Base-by-base conservation (phyloP, 2,888 invertebrate species). In the Willowsia nigromaculata region DNA sequence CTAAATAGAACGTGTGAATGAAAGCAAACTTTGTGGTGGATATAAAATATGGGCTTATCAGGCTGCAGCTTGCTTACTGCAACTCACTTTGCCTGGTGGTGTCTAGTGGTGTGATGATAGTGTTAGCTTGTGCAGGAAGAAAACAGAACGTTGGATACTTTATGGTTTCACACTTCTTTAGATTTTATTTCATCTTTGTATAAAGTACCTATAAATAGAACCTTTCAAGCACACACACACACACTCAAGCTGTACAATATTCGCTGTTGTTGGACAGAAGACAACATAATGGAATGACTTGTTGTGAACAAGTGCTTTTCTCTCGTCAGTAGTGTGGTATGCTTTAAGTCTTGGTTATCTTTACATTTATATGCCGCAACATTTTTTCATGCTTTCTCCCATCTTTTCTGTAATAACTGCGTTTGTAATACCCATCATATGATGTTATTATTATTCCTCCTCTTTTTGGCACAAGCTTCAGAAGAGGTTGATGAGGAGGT, bases 161-260 rank as follows among this genome's bases (percentile, higher is more conserved):
- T 59, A 82, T 65, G 65, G 43, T 82, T 82, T 82, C 82, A 81
- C 82, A 65, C 82, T 82, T 47, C 30, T 82, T 47, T 47, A 47
- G 47, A 50, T n/a, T 71, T 59, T 59, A 59, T 59, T 59, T 59
- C 59, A 59, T 59, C 59, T 59, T 27, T 3, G 59, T 59, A 13
- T 27, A 59, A 59, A 59, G 59, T 27, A 25, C 25, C 59, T 59
- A 59, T 59, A 59, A 59, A 59, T 59, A 59, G 59, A 59, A 59
- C 1, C 59, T 59, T 59, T 59, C 59, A 59, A 59, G 27, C 59
- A 15, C 59, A 59, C 59, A 27, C 59, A 18, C 53, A 53, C 25
- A 59, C 7, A 59, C 59, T 9, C 59, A 59, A 59, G 53, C 27
- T 53, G 37, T 81, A 37, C 37, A 62, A 33, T 80, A 81, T 59